Percentiles rank a stretch among this genome's conserved stretches.
phyloP scores from a whole-genome alignment of 2,113 vertebrate species.

The Dolichallabes microphthalmus region DNA sequence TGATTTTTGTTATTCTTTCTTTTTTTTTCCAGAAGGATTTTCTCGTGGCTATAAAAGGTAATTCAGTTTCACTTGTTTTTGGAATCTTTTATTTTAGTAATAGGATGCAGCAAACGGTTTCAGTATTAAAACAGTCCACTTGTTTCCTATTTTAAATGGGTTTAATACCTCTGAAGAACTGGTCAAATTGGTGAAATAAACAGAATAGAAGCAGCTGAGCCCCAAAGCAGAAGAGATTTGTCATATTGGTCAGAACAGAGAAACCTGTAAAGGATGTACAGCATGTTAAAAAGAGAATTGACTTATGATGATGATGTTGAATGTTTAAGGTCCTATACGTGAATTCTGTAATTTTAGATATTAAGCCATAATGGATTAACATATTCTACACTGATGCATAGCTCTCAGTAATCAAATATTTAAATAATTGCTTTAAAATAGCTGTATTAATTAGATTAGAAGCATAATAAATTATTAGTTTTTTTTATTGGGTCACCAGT shows the following conservation, averaged over 20 bases:
- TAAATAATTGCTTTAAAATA: not conserved
- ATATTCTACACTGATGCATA: not conserved
- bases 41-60: conserved; percentile 55
- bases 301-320: too few species aligned
- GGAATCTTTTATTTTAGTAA: too few species aligned
- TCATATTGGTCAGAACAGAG: not conserved
- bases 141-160: not conserved
- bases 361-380: not conserved
- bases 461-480: not conserved
- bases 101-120: not conserved
- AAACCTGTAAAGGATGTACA: not conserved
- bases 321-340: not conserved
- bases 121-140: not conserved
- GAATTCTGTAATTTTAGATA: not conserved
- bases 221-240: not conserved
- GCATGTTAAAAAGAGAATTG: not conserved
- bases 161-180: not conserved
- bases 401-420: not conserved
- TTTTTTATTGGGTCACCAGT: too few species aligned
- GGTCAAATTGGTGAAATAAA: not conserved
- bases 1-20: not conserved
- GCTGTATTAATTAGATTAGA: not conserved
- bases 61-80: not conserved
- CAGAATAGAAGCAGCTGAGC: not conserved
- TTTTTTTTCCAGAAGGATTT: conserved; percentile 51